Base-by-base conservation (phyloP, 2,113 vertebrate genomes). In the Pipa parva region DNA sequence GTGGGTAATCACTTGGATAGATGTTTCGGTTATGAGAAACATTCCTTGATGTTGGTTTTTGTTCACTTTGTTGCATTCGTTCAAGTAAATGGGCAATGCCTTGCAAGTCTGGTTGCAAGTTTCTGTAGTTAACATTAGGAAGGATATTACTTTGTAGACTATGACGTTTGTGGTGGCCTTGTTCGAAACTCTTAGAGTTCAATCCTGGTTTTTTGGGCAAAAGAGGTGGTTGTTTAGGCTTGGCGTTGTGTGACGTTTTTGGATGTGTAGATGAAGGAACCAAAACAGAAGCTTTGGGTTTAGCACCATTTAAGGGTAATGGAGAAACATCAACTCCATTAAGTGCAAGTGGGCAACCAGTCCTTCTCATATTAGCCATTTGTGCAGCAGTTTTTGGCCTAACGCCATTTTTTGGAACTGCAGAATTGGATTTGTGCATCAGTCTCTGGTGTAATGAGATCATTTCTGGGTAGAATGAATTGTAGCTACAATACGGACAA, bases 391-490 rank as follows among this genome's bases (percentile, higher is more conserved):
- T 80, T 70, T 57, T 79, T n/a, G 5, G 25, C 28, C 83, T 73
- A 2, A 58, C 63, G 7, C 74, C 74, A 3, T 64, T 85, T 77
- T 77, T 91, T 81, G 88, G 0, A 68, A 0, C 0, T 37, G 55
- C 7, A 0, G 81, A 79, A 60, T 89, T 91, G 63, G 92, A 90
- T 65, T 93, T 94, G 67, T 99, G 97, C 64, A 75, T 76, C 73
- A 99, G 82, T 48, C 87, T 85, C 76, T 89, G 89, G 83, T 99
- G 97, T 82, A 97, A 93, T 22, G 86, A 79, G 28, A 99, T 74
- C 18, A 99, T 94, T 72, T 99, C 97, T 0, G 95, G 97, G 74
- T 95, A 94, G 26, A 94, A 81, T 1, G 93, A 95, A 84, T 87
- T 89, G 76, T 89, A 97, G 9, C 90, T 75, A 80, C 95, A 99